Evolutionary conservation across 2,888 invertebrate species (phyloP).

Genomic region (Sepioteuthis lessoniana): DNA sequence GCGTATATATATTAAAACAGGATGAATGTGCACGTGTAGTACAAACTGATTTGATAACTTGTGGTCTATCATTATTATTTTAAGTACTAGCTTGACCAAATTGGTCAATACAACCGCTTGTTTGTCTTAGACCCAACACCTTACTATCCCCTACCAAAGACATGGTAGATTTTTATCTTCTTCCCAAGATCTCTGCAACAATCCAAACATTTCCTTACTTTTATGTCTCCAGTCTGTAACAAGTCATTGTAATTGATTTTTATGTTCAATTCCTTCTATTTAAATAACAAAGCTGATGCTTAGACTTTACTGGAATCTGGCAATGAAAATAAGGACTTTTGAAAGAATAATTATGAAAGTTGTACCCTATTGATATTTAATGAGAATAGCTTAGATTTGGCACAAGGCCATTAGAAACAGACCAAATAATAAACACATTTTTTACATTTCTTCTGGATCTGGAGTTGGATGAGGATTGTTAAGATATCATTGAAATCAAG

Average conservation of each 20-base stretch:
- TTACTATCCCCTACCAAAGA: neutral
- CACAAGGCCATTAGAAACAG: neutral
- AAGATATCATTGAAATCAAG: too few relatives aligned
- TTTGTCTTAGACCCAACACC: neutral
- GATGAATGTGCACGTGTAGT: neutral
- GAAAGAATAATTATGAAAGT: neutral
- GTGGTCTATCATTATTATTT: neutral
- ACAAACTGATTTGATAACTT: neutral
- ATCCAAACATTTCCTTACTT: neutral
- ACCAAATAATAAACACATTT: neutral
- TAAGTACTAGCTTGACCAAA: neutral
- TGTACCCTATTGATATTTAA: neutral
- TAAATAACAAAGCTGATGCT: neutral
- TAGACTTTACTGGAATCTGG: neutral
- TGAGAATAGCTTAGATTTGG: too few relatives aligned
- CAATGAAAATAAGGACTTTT: neutral
- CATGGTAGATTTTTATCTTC: neutral
- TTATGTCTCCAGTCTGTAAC: constrained; percentile 8
- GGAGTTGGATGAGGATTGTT: too few relatives aligned
- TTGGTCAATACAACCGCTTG: neutral
- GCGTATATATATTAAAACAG: too few relatives aligned
- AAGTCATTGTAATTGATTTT: constrained; percentile 24
- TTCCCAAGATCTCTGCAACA: neutral
- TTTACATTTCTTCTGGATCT: neutral
- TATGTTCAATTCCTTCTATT: neutral